A percentile compares a stretch with the other conserved stretches of the same genome.
phyloP scores from a whole-genome alignment of 2,113 vertebrate species.

The Dromiciops gliroides region DNA sequence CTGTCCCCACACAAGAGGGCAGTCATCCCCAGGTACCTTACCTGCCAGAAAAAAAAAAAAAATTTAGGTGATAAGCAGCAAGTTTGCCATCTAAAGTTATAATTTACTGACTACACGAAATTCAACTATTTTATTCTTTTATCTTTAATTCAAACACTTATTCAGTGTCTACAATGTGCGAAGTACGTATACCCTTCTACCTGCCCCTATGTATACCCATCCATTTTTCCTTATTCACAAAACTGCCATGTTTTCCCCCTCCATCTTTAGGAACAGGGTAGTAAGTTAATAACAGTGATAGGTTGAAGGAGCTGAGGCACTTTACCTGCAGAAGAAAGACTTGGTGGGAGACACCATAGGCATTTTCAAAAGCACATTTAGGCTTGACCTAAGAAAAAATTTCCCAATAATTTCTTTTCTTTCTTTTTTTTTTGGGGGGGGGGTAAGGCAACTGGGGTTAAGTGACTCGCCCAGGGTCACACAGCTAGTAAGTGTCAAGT shows the following conservation, averaged over 20 bases:
- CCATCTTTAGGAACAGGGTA: neutral
- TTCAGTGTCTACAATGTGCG: neutral
- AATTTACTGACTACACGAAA: neutral
- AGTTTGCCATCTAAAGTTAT: neutral
- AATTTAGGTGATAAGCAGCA: neutral
- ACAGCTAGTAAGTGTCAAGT: too few relatives aligned
- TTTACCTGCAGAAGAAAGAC: neutral
- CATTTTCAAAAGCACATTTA: too few relatives aligned
- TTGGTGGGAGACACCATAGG: neutral
- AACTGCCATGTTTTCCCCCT: neutral
- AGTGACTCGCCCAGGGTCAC: too few relatives aligned
- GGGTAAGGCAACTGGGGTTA: too few relatives aligned
- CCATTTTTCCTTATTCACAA: neutral
- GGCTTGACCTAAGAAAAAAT: too few relatives aligned
- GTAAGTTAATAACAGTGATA: neutral
- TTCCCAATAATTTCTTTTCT: too few relatives aligned
- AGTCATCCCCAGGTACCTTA: constrained; percentile 97
- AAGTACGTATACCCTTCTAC: neutral
- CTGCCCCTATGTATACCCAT: too few relatives aligned
- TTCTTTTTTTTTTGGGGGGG: too few relatives aligned
- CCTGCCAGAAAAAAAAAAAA: constrained; percentile 81
- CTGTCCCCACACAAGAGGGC: constrained; percentile 97
- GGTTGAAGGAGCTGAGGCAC: neutral
- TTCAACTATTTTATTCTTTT: neutral
- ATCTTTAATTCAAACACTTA: neutral